These are phyloP conservation scores for Babylonia areolata DNA, from an alignment of 1,140 invertebrate species.

Conservation along the genomic window DNA sequence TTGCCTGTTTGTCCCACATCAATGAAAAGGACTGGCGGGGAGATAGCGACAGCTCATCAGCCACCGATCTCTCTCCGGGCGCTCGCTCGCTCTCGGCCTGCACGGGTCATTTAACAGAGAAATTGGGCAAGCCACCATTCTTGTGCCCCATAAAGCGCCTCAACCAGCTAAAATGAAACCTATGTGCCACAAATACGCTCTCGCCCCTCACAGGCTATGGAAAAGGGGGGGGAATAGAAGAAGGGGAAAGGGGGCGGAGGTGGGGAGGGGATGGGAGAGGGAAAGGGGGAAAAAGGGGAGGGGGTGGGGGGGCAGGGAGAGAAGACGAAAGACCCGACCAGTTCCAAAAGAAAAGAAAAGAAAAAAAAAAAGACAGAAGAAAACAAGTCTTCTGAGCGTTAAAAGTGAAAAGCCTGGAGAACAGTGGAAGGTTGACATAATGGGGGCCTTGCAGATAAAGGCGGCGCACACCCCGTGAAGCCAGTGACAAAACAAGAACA, in stretches of 20 bases:
- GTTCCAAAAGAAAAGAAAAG: not conserved
- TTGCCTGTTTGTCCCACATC: too few species aligned
- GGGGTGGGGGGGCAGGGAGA: not conserved
- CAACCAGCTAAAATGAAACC: not conserved
- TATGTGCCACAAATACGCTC: conserved; percentile 6
- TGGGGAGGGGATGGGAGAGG: not conserved
- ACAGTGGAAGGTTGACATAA: not conserved
- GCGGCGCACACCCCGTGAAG: not conserved
- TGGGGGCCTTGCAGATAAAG: not conserved
- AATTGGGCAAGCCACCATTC: not conserved
- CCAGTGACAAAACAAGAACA: too few species aligned
- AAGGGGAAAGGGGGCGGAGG: not conserved
- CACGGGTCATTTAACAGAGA: not conserved
- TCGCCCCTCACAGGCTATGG: not conserved
- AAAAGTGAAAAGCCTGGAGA: not conserved
- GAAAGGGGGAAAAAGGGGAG: not conserved
- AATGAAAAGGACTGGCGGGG: too few species aligned
- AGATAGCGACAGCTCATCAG: too few species aligned
- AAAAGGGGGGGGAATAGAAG: not conserved
- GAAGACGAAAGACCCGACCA: not conserved
- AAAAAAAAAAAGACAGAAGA: not conserved
- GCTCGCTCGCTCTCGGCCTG: not conserved
- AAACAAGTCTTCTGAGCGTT: not conserved
- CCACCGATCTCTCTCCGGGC: too few species aligned
- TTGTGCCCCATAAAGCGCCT: not conserved